Base-by-base conservation (phyloP, 1,140 invertebrate species). In the Argopecten irradians region DNA sequence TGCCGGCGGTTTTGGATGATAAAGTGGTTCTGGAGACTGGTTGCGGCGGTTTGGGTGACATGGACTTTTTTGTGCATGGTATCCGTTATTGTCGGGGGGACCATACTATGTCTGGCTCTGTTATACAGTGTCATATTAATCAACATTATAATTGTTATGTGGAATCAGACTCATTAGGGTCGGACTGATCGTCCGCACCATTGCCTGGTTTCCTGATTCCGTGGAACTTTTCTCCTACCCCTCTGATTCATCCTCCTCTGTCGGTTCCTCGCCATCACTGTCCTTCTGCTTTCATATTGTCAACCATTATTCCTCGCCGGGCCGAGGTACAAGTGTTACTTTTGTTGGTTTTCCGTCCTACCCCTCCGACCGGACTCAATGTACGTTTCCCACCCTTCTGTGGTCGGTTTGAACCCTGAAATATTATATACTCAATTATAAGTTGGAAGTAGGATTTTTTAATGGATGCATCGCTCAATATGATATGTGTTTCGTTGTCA, bases 271-370 rank as follows among this genome's bases (percentile, higher is more conserved):
- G 5, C 55, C 22, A n/a, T n/a, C 55, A 71, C 16, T 71, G 14
- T 1, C n/a, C 55, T 71, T 71, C 55, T 16, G 55, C 28, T 71
- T 71, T n/a, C 55, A 22, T 22, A 71, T n/a, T 71, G 7, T 71
- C 55, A n/a, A 22, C 55, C 55, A 28, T 71, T 71, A n/a, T 71
- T 71, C 55, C 55, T 71, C 55, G 55, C 55, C 55, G 55, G n/a
- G 55, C 55, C 55, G 55, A 71, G 55, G n/a, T n/a, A n/a, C 55
- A 1, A 71, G 55, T 8, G 7, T 71, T 8, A 71, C 55, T n/a
- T n/a, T n/a, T n/a, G 22, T 71, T 71, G n/a, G 28, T 5, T 71
- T 71, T 71, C n/a, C 55, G 55, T n/a, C 55, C n/a, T 22, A 71
- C 55, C 55, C 55, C 55, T n/a, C 5, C 55, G 55, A 16, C 22